Percentiles rank a stretch among this genome's conserved stretches.
phyloP scores from a whole-genome alignment of 2,888 invertebrate genomes.

The Drosophila leonis region DNA sequence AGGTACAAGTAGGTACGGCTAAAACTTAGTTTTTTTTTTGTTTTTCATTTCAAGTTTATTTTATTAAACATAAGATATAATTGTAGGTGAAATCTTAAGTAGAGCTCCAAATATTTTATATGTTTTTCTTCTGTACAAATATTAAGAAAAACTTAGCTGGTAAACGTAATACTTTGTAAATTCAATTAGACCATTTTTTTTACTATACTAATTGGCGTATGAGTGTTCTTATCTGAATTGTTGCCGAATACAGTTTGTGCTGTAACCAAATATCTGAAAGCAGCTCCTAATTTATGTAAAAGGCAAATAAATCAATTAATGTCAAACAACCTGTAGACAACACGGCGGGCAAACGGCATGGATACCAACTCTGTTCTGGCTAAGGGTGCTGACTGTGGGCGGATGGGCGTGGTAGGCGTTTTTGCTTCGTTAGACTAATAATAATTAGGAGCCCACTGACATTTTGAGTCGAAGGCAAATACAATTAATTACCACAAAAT shows the following conservation, averaged over 20 bases:
- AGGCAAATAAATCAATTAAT: slow-evolving; percentile 83
- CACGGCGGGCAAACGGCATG: slow-evolving; percentile 42
- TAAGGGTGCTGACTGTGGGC: slow-evolving; percentile 3
- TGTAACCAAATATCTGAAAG: slow-evolving; percentile 55
- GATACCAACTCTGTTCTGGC: slow-evolving; percentile 25
- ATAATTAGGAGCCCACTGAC: slow-evolving; percentile 77
- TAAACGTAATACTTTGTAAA: background rate
- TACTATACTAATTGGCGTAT: background rate
- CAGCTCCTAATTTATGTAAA: slow-evolving; percentile 75
- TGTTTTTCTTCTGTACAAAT: background rate
- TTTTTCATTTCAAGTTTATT: too few relatives aligned
- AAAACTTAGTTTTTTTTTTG: too few relatives aligned
- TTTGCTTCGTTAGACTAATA: slow-evolving; percentile 72
- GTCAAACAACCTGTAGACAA: slow-evolving; percentile 82
- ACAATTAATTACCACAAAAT: slow-evolving; percentile 81
- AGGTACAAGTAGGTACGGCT: too few relatives aligned
- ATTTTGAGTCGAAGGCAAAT: slow-evolving; percentile 78
- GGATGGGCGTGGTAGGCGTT: slow-evolving; percentile 37
- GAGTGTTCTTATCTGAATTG: background rate
- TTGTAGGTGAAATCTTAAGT: too few relatives aligned
- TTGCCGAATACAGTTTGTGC: slow-evolving; percentile 20
- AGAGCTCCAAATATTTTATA: too few relatives aligned
- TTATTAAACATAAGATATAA: too few relatives aligned
- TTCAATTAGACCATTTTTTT: background rate
- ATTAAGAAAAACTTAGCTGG: background rate